phyloP scores from a whole-genome alignment of 2,888 invertebrate genomes.

The Drosophila phalerata region DNA sequence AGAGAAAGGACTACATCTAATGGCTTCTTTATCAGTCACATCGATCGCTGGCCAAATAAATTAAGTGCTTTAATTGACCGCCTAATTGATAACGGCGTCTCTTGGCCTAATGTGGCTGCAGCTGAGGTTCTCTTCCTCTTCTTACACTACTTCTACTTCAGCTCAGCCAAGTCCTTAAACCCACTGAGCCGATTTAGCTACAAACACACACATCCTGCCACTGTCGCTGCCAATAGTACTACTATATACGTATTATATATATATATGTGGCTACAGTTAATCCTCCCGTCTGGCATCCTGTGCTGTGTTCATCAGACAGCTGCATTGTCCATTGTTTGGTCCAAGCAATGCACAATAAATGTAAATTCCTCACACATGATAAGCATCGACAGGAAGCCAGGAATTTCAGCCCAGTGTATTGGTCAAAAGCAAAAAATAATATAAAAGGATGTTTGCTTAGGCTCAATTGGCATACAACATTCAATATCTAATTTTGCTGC shows the following conservation, averaged over 20 bases:
- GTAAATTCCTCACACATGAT: constrained; percentile 63
- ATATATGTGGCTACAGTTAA: constrained; percentile 45
- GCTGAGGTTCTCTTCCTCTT: constrained; percentile 18
- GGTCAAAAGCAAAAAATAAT: constrained; percentile 19
- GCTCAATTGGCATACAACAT: constrained; percentile 34
- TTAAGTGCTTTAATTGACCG: constrained; percentile 60
- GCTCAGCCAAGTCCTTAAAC: neutral
- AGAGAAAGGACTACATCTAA: constrained; percentile 52
- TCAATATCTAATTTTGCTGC: constrained; percentile 26
- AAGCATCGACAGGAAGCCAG: constrained; percentile 75
- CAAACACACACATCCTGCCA: constrained; percentile 31
- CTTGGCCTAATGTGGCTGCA: constrained; percentile 27
- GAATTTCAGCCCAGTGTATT: neutral
- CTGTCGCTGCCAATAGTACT: constrained; percentile 3
- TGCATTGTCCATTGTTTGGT: constrained; percentile 39
- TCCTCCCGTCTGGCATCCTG: constrained; percentile 53
- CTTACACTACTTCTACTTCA: neutral
- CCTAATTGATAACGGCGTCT: constrained; percentile 69
- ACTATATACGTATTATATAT: no score
- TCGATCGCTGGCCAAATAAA: constrained; percentile 68
- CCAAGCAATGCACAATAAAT: constrained; percentile 39
- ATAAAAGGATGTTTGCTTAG: constrained; percentile 78
- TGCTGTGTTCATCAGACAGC: constrained; percentile 45
- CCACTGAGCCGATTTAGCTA: constrained; percentile 43
- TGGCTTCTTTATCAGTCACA: constrained; percentile 66